Evolutionary conservation across 2,797 vertebrate species (phyloP), one percentile per base, ranked within the genome.

Genomic region (Hapalemur alaotrensis): DNA sequence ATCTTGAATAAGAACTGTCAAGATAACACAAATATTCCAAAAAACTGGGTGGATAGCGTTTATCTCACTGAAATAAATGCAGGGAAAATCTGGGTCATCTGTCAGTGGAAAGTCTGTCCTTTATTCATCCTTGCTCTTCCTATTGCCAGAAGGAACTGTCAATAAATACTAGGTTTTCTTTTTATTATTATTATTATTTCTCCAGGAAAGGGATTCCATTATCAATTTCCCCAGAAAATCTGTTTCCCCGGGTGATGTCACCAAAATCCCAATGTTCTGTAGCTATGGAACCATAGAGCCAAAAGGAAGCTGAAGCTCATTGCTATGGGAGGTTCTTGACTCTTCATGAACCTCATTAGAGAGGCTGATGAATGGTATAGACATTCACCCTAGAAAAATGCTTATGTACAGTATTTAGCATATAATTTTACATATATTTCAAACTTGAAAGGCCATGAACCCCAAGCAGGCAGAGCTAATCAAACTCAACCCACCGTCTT

Each of bases 141-240:
- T 87, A 50, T 41, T 73, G 15, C 79, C 95, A 84, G 48, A 82
- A 95, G 87, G 41, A 91, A 80, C 1, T 70, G n/a, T 73, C 84
- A 95, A 94, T 28, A 59, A 83, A 91, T 73, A 70, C 8, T 41
- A 76, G 11, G 13, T 79, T 90, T 97, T 84, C 32, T 80, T 22
- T 79, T 87, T 75, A 38, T 30, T 30, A 15, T n/a, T 30, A 46
- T 46, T 46, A 46, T 61, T 30, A 61, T 88, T 83, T 87, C 30
- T 61, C 50, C 32, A 92, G 46, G 43, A 87, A 90, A 95, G 75
- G 12, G 23, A 20, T 73, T 89, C 50, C 28, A 63, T 82, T 83
- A 28, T 67, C n/a, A 7, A 30, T 46, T 75, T 75, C 41, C 41
- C 15, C 13, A 32, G 52, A 90, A 95, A 86, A 57, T 52, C 41